Evolutionary conservation across 2,113 vertebrate species (phyloP).

Genomic region (Oenanthe melanoleuca): DNA sequence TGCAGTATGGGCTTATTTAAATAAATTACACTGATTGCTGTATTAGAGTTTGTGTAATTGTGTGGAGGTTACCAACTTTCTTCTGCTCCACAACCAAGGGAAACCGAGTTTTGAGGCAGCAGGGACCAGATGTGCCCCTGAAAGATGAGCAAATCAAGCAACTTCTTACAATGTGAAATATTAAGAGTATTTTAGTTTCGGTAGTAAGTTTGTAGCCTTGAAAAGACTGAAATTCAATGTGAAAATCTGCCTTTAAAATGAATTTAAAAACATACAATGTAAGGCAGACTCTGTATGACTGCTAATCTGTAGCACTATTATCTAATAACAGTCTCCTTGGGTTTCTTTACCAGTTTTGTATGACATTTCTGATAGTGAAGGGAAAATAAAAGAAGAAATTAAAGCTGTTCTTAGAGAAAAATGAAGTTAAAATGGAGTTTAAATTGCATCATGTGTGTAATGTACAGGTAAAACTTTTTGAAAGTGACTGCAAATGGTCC

Average conservation of each 20-base stretch:
- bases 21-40: background rate
- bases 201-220: background rate
- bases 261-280: background rate
- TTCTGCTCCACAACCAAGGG: background rate
- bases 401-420: conserved; percentile 4
- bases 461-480: background rate
- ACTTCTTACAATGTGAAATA: background rate
- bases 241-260: background rate
- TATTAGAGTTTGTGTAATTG: background rate
- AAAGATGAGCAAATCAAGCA: background rate
- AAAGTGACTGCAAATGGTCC: conserved; percentile 2
- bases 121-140: background rate
- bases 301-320: background rate
- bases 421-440: background rate
- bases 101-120: background rate
- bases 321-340: conserved; percentile 17
- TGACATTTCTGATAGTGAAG: conserved; percentile 34
- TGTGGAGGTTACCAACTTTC: background rate
- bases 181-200: background rate
- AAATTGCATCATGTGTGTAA: background rate
- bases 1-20: background rate
- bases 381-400: conserved; percentile 32
- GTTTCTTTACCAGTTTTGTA: background rate
- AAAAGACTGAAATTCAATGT: background rate
- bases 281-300: background rate